Evolutionary conservation across 2,113 vertebrate genomes (phyloP).

Genomic region (Dromiciops gliroides): DNA sequence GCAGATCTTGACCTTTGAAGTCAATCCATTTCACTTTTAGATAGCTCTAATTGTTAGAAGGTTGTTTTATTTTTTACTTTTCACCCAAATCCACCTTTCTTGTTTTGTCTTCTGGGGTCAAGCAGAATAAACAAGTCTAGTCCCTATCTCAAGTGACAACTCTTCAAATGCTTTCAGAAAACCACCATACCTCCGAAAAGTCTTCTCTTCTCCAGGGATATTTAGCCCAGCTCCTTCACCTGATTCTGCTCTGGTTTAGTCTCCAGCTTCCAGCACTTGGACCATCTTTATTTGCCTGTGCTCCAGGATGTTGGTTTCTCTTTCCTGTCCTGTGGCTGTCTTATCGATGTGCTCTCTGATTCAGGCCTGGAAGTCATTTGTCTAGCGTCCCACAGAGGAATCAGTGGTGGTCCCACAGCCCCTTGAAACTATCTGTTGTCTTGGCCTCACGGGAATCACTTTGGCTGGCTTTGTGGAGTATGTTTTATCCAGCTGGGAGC

Average conservation of each 20-base stretch:
- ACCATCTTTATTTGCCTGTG: not conserved
- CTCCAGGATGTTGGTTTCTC: not conserved
- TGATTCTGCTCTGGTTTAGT: not conserved
- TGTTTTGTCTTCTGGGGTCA: not conserved
- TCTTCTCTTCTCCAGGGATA: not conserved
- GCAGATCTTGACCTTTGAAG: not conserved
- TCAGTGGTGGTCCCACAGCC: not conserved
- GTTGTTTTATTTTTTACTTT: not conserved
- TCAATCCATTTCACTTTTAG: not conserved
- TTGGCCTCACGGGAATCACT: not conserved
- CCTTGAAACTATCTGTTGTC: not conserved
- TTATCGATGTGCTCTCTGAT: slow-evolving; percentile 13
- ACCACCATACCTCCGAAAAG: not conserved
- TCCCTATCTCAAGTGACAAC: not conserved
- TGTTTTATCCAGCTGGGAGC: slow-evolving; percentile 35
- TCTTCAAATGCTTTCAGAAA: not conserved
- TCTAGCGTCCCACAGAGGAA: not conserved
- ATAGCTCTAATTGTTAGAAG: not conserved
- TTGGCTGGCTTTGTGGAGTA: slow-evolving; percentile 39
- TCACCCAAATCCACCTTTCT: not conserved
- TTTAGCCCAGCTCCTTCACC: not conserved
- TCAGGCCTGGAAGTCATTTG: not conserved
- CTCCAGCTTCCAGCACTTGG: not conserved
- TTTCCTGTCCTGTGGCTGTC: not conserved
- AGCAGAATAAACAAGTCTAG: not conserved